Evolutionary conservation across 2,113 vertebrate species (phyloP).

Genomic region (Chauna torquata): DNA sequence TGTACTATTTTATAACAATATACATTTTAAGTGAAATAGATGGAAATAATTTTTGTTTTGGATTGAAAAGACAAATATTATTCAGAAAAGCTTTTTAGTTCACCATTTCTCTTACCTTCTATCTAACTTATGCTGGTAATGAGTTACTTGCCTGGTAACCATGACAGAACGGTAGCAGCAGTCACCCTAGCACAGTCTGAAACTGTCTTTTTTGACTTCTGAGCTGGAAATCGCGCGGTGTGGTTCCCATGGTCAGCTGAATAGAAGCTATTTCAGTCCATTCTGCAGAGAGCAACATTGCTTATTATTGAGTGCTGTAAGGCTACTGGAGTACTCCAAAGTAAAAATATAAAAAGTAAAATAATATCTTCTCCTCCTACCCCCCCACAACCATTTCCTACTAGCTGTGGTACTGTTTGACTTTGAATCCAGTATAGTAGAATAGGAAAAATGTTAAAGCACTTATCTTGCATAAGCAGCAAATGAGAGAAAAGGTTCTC

Average conservation of each 20-base stretch:
- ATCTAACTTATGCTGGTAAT: not conserved
- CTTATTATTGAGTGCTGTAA: not conserved
- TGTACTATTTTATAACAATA: not conserved
- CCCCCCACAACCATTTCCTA: no score
- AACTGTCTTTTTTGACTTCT: not conserved
- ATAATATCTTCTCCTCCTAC: no score
- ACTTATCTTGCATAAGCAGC: no score
- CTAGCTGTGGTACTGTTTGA: no score
- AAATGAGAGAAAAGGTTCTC: not conserved
- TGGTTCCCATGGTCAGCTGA: not conserved
- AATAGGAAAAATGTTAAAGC: no score
- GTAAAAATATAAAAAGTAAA: no score
- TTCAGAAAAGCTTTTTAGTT: not conserved
- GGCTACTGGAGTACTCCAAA: not conserved
- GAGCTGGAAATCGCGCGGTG: not conserved
- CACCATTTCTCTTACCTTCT: not conserved
- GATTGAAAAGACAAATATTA: not conserved
- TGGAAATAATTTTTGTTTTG: not conserved
- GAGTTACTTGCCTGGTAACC: not conserved
- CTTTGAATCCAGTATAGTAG: no score
- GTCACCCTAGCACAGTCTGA: not conserved
- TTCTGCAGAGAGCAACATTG: not conserved
- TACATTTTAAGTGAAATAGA: not conserved
- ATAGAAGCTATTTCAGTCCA: not conserved
- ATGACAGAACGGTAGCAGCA: rapidly evolving